phyloP scores from a whole-genome alignment of 2,888 invertebrate genomes.

The Vandiemenella viatica region DNA sequence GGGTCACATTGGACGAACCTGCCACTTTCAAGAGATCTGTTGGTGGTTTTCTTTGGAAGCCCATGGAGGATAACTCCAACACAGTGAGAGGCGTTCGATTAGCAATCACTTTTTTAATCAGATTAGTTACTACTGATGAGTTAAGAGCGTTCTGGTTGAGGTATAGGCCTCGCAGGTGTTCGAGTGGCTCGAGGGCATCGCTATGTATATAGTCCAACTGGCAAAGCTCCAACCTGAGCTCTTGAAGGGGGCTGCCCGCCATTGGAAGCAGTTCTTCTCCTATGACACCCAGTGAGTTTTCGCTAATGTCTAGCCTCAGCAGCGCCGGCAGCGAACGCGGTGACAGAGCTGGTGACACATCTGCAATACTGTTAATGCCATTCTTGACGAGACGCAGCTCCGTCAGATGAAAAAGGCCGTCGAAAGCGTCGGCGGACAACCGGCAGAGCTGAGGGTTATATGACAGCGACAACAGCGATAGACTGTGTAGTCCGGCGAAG shows the following conservation, averaged over 20 bases:
- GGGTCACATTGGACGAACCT: conserved; percentile 29
- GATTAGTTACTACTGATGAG: not conserved
- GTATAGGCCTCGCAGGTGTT: not conserved
- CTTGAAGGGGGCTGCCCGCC: not conserved
- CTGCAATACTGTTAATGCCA: not conserved
- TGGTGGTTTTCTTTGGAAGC: not conserved
- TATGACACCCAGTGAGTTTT: not conserved
- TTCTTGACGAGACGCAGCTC: not conserved
- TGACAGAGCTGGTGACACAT: not conserved
- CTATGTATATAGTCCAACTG: not conserved
- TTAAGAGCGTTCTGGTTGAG: not conserved
- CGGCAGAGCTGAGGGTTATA: not conserved
- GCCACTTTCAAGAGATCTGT: not conserved
- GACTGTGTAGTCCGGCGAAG: conserved; percentile 26
- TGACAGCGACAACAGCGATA: conserved; percentile 19
- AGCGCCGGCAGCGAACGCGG: not conserved
- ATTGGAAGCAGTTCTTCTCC: not conserved
- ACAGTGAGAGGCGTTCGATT: not conserved
- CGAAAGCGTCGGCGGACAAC: not conserved
- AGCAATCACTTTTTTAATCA: not conserved
- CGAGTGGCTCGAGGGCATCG: not conserved
- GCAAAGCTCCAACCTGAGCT: not conserved
- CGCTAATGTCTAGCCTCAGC: not conserved
- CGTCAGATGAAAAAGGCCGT: not conserved
- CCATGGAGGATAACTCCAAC: not conserved